Evolutionary conservation across 2,888 invertebrate species (phyloP), one percentile per base, ranked within the genome.

Genomic region (Lasioglossum calceatum): DNA sequence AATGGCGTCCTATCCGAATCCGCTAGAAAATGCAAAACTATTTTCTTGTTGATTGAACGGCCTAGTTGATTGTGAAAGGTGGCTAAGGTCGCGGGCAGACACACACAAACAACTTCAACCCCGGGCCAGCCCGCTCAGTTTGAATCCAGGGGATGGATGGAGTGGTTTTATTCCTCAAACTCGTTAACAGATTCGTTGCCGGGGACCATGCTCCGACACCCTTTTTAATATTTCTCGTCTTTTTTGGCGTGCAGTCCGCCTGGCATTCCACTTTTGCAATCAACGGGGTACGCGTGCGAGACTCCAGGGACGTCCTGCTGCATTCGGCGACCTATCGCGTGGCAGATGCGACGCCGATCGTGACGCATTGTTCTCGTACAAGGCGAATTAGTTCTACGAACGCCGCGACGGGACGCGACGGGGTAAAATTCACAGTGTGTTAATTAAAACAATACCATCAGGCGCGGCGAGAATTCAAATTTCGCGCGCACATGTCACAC

Each of bases 381-480:
- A 81, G 88, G 82, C 82, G 89, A 89, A 89, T 91, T 91, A 91
- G 90, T 86, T 84, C 78, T 61, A 39, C 84, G 87, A 83, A 79
- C 82, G 88, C 64, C 64, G 64, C 16, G 64, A 12, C 27, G 32
- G 5, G 64, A 27, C 64, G 64, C 64, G 16, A 90, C 87, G 90
- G 88, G 83, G 83, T 84, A 84, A 90, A 91, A 91, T 92, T 91
- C 92, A 92, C 92, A 91, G 92, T 84, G 90, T 92, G 92, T 93
- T 94, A 94, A 94, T 94, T 94, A 94, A 94, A 94, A 94, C 94
- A 93, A 94, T 94, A 88, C 87, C 86, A 77, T 84, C 67, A 67
- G 82, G 80, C 81, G 84, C 81, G 87, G 74, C 81, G 82, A 79
- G 84, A 90, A 91, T 88, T 88, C 79, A 79, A 87, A 91, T 85